Evolutionary conservation across 1,140 invertebrate species (phyloP).

Genomic region (Aradophagus sp.): DNA sequence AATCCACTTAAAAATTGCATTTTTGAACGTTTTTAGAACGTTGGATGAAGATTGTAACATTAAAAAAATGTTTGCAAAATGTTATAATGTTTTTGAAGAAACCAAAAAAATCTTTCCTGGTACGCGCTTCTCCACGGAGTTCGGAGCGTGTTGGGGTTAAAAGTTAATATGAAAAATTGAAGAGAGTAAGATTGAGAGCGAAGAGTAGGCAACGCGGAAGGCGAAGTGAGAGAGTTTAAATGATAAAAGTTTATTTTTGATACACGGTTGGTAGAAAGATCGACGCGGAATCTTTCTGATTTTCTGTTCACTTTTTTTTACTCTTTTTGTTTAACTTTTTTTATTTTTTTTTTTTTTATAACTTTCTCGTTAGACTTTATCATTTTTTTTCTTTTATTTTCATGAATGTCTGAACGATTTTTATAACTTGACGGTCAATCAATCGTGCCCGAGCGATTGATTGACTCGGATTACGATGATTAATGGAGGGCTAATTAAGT

Average conservation of each 20-base stretch:
- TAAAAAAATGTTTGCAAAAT: no score
- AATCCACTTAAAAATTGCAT: no score
- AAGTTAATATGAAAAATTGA: conserved; percentile 54
- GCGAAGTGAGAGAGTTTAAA: conserved; percentile 55
- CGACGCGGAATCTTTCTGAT: conserved; percentile 66
- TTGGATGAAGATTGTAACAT: no score
- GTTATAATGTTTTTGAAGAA: no score
- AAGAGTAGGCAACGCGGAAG: conserved; percentile 40
- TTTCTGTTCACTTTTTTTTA: conserved; percentile 38
- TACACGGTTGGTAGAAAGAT: conserved; percentile 72
- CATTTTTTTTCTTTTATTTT: conserved; percentile 44
- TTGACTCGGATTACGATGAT: conserved; percentile 11
- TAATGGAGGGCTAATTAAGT: conserved; percentile 42
- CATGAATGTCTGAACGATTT: conserved; percentile 69
- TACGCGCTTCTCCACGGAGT: no score
- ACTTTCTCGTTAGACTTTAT: no score
- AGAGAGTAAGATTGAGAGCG: conserved; percentile 55
- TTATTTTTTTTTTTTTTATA: conserved; percentile 1
- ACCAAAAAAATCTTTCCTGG: no score
- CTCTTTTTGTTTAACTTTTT: neutral
- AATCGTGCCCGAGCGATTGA: neutral
- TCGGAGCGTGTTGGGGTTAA: conserved; percentile 42
- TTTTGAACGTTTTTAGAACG: no score
- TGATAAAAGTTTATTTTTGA: conserved; percentile 74
- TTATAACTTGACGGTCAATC: conserved; percentile 1